Evolutionary conservation across 2,797 vertebrate genomes (phyloP).

Genomic region (Microhierax caerulescens): DNA sequence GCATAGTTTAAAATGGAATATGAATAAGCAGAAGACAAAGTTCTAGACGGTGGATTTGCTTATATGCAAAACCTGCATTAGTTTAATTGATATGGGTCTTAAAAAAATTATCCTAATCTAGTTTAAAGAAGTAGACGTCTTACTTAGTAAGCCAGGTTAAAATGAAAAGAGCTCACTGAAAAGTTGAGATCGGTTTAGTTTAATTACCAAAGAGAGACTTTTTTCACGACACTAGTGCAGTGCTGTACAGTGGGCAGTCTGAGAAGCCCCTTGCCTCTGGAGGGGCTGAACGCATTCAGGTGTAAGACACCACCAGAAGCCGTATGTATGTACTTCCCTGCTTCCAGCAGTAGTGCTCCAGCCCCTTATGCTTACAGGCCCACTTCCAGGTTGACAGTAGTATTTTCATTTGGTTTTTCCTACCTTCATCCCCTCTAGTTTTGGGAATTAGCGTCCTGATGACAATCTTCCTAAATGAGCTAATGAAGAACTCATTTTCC

Average conservation of each 20-base stretch:
- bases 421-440: background rate
- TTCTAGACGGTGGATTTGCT: background rate
- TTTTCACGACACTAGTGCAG: rapidly evolving
- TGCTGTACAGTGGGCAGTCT: background rate
- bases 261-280: background rate
- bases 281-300: rapidly evolving
- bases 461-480: background rate
- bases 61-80: background rate
- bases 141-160: background rate
- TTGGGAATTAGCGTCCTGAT: background rate
- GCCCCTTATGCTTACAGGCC: rapidly evolving
- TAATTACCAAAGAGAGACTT: background rate
- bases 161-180: background rate
- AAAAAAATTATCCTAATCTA: background rate
- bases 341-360: background rate
- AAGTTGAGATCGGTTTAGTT: background rate
- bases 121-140: background rate
- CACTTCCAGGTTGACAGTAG: background rate
- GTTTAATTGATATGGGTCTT: background rate
- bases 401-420: background rate
- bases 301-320: background rate
- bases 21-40: background rate
- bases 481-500: background rate
- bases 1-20: background rate
- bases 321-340: rapidly evolving